phyloP scores from a whole-genome alignment of 1,140 invertebrate genomes.

The Orchesella cincta region DNA sequence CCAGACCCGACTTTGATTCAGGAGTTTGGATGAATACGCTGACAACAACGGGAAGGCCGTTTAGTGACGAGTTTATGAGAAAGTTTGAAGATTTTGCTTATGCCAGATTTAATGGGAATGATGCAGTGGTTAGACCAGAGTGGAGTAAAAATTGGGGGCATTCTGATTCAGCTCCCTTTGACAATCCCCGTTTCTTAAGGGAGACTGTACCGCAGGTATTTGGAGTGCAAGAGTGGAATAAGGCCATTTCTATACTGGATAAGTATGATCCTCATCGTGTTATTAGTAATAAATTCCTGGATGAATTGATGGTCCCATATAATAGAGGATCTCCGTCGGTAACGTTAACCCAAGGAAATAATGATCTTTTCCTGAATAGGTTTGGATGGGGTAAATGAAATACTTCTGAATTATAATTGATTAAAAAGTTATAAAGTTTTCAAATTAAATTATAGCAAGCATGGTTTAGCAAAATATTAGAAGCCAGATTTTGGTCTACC shows the following conservation, averaged over 20 bases:
- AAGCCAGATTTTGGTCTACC: no score
- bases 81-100: slow-evolving; percentile 36
- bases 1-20: slow-evolving; percentile 16
- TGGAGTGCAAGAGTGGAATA: slow-evolving; percentile 26
- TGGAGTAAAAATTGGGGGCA: slow-evolving; percentile 44
- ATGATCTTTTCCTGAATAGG: no score
- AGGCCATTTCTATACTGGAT: slow-evolving; percentile 15
- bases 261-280: slow-evolving; percentile 37
- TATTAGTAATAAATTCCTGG: slow-evolving; percentile 26
- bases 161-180: neutral
- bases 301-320: neutral
- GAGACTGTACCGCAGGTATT: slow-evolving; percentile 14
- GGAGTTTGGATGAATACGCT: slow-evolving; percentile 36
- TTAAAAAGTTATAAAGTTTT: no score
- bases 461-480: no score
- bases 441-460: no score
- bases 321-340: no score
- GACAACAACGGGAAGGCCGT: slow-evolving; percentile 29
- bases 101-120: neutral
- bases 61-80: slow-evolving; percentile 26
- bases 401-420: no score
- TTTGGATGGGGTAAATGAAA: no score
- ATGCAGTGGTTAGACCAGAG: slow-evolving; percentile 29
- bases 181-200: neutral
- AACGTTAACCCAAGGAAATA: no score